These are phyloP conservation scores for Macquaria ambigua DNA, from an alignment of 2,113 vertebrate species.

Conservation along the genomic window DNA sequence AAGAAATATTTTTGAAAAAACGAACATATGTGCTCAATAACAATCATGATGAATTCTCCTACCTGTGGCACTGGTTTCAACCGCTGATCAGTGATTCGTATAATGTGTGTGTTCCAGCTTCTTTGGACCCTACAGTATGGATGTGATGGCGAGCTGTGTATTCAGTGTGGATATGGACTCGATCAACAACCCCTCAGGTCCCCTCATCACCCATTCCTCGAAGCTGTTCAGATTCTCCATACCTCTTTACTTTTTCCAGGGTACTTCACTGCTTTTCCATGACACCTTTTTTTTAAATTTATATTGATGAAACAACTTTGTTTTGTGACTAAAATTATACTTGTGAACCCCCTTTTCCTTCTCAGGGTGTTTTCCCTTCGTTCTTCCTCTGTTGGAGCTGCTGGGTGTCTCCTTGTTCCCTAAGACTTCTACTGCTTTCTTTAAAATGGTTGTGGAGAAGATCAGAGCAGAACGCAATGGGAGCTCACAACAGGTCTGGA, in stretches of 20 bases:
- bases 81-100: background rate
- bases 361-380: conserved; percentile 80
- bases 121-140: conserved; percentile 78
- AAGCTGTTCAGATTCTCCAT: conserved; percentile 72
- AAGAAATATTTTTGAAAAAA: background rate
- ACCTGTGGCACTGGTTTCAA: background rate
- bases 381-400: conserved; percentile 71
- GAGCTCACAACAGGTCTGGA: conserved; percentile 49
- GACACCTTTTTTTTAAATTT: no score
- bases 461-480: conserved; percentile 75
- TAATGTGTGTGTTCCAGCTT: conserved; percentile 54
- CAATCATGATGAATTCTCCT: background rate
- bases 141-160: conserved; percentile 80
- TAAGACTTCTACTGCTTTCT: conserved; percentile 59
- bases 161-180: conserved; percentile 84
- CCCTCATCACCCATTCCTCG: conserved; percentile 77
- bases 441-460: conserved; percentile 65
- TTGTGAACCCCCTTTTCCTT: background rate
- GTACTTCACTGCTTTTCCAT: conserved; percentile 19
- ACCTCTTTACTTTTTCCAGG: conserved; percentile 59
- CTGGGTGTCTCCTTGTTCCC: conserved; percentile 78
- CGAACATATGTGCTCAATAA: background rate
- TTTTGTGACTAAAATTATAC: background rate
- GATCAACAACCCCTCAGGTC: conserved; percentile 77
- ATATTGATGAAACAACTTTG: background rate